These are phyloP conservation scores for Caretta caretta DNA, from an alignment of 2,113 vertebrate species.

Conservation along the genomic window DNA sequence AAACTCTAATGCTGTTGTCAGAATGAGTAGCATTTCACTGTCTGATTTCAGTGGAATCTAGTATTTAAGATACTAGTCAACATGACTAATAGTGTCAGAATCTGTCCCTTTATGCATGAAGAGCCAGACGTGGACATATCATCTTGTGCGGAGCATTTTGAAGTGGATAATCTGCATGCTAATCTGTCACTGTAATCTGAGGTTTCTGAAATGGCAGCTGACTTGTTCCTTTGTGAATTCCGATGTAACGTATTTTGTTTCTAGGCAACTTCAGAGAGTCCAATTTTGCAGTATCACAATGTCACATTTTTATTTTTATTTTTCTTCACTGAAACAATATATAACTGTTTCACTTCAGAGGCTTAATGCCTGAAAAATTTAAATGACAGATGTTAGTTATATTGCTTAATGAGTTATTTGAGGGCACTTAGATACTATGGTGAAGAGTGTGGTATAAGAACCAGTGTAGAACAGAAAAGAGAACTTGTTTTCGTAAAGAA, in stretches of 20 bases:
- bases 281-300: background rate
- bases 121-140: background rate
- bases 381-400: background rate
- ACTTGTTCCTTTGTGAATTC: background rate
- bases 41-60: background rate
- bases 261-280: background rate
- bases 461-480: background rate
- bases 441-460: background rate
- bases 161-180: background rate
- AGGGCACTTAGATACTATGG: background rate
- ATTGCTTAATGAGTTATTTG: background rate
- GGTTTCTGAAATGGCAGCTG: background rate
- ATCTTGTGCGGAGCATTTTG: background rate
- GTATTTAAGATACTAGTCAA: background rate
- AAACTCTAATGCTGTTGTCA: background rate
- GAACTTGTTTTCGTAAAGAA: background rate
- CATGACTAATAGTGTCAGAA: too few relatives aligned
- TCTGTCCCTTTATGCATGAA: background rate
- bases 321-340: background rate
- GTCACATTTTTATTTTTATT: background rate
- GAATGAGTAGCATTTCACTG: background rate
- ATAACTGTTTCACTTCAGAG: background rate
- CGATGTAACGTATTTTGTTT: background rate
- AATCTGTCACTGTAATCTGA: background rate
- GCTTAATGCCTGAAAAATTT: background rate